These are phyloP conservation scores for Azorinus chamasolen DNA, from an alignment of 2,888 invertebrate genomes.

Conservation along the genomic window DNA sequence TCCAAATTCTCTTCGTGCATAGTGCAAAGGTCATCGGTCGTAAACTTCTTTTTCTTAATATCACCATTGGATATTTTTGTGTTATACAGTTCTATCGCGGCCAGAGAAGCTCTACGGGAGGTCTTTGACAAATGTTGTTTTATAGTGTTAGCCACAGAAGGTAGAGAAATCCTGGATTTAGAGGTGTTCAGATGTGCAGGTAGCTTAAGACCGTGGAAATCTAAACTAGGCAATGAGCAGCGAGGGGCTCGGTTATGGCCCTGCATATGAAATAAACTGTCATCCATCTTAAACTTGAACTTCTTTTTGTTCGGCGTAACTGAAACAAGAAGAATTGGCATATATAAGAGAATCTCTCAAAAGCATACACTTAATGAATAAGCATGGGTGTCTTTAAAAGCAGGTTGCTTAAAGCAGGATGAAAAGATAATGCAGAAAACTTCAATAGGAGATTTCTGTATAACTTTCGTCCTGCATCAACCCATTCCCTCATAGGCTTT, in stretches of 20 bases:
- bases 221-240: constrained; percentile 55
- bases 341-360: too few species aligned
- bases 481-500: too few species aligned
- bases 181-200: constrained; percentile 22
- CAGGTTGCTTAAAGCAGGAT: too few species aligned
- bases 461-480: too few species aligned
- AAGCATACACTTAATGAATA: too few species aligned
- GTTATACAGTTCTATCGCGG: constrained; percentile 34
- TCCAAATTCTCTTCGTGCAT: constrained; percentile 59
- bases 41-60: constrained; percentile 37
- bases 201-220: constrained; percentile 59
- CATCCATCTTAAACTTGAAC: constrained; percentile 78
- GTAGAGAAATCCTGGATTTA: constrained; percentile 47
- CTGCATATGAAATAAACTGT: constrained; percentile 51
- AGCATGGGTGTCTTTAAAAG: too few species aligned
- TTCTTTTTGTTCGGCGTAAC: constrained; percentile 77
- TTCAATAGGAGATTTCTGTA: too few species aligned
- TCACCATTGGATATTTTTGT: constrained; percentile 49
- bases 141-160: constrained; percentile 49
- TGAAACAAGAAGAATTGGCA: constrained; percentile 29
- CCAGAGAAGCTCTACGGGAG: constrained; percentile 43
- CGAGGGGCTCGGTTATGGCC: constrained; percentile 40
- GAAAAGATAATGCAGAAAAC: too few species aligned
- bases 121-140: constrained; percentile 58
- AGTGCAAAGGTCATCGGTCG: constrained; percentile 49